Evolutionary conservation across 2,888 invertebrate genomes (phyloP).

Genomic region (Metallyticus violacea): DNA sequence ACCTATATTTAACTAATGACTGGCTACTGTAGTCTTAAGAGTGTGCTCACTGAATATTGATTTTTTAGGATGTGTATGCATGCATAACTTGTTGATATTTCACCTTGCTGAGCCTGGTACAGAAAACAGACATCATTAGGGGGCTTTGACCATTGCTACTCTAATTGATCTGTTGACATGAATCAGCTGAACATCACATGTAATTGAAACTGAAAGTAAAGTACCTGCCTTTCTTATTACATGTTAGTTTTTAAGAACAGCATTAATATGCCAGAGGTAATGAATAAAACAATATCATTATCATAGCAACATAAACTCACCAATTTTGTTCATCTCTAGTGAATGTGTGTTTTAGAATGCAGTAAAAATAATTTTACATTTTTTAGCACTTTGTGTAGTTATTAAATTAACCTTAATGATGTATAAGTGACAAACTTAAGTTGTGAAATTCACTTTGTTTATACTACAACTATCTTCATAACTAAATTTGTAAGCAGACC

Average conservation of each 20-base stretch:
- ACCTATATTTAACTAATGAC: too few relatives aligned
- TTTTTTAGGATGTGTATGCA: background rate
- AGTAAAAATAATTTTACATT: background rate
- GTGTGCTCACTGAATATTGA: background rate
- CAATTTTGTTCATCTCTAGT: background rate
- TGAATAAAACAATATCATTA: background rate
- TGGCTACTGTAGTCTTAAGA: background rate
- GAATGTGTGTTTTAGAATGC: background rate
- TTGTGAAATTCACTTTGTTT: background rate
- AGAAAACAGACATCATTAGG: background rate
- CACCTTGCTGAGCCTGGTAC: conserved; percentile 14
- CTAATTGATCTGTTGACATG: background rate
- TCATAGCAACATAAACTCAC: background rate
- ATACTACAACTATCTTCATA: background rate
- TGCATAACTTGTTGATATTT: background rate
- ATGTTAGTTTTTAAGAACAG: background rate
- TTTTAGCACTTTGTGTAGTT: background rate
- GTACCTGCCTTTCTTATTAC: background rate
- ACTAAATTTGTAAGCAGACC: background rate
- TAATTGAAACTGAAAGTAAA: background rate
- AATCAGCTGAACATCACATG: background rate
- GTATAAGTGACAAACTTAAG: background rate
- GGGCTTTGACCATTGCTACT: background rate
- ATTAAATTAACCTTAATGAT: background rate
- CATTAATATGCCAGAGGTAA: background rate